These are phyloP conservation scores for Nematostella vectensis DNA, from an alignment of 92 coral and sea anemone genomes.

Conservation along the genomic window DNA sequence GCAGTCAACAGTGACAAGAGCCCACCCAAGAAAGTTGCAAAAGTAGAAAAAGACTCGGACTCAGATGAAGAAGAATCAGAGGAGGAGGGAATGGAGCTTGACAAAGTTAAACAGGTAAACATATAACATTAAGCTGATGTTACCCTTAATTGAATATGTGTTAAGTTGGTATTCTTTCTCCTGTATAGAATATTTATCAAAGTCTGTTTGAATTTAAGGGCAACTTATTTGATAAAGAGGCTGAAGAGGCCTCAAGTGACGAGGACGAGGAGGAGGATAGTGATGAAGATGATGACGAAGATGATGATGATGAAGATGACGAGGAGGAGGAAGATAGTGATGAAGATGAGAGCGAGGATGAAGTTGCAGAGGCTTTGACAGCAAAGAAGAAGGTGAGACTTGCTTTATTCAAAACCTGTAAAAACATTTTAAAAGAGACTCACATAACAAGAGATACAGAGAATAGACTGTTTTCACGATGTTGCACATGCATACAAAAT, in stretches of 20 bases:
- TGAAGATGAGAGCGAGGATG: conserved; percentile 32
- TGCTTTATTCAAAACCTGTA: too few relatives aligned
- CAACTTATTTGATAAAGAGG: not conserved
- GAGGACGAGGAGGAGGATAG: conserved; percentile 28
- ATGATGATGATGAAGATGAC: conserved; percentile 31
- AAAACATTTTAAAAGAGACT: not conserved
- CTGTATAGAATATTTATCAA: too few relatives aligned
- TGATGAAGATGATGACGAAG: conserved; percentile 26
- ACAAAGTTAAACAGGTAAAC: not conserved
- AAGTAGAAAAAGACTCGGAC: conserved; percentile 9
- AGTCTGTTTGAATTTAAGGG: not conserved
- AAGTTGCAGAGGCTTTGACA: conserved; percentile 24
- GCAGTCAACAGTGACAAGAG: conserved; percentile 31
- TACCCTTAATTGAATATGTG: too few relatives aligned
- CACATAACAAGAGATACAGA: too few relatives aligned
- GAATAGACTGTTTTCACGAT: too few relatives aligned
- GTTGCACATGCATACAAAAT: too few relatives aligned
- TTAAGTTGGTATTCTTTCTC: too few relatives aligned
- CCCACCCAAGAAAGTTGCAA: conserved; percentile 47
- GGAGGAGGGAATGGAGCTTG: conserved; percentile 14
- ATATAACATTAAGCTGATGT: too few relatives aligned
- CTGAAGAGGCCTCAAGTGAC: not conserved
- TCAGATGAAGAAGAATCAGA: conserved; percentile 27
- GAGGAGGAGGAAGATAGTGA: conserved; percentile 27
- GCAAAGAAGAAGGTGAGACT: conserved; percentile 31